Conservation (phyloP, 2,888 invertebrate species). For the Drosophila paucipuncta region DNA sequence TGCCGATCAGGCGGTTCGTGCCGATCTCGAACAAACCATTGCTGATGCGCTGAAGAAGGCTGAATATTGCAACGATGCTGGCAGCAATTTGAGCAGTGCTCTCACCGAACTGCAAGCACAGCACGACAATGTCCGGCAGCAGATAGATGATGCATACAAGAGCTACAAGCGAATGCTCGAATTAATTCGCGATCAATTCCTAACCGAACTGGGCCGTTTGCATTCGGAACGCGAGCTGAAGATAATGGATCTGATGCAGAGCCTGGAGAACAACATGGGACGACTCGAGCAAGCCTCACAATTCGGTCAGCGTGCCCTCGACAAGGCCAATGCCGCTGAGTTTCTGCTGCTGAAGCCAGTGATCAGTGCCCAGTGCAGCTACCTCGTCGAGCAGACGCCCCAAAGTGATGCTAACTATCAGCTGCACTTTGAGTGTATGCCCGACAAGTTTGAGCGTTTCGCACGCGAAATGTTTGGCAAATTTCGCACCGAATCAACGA, state of each 20-base stretch:
- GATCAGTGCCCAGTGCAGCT: constrained; percentile 91
- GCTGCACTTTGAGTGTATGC: constrained; percentile 93
- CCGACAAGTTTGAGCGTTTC: constrained; percentile 91
- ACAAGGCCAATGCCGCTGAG: constrained; percentile 94
- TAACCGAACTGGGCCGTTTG: constrained; percentile 90
- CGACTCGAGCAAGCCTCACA: constrained; percentile 94
- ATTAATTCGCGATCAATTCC: constrained; percentile 91
- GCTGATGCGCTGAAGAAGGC: constrained; percentile 90
- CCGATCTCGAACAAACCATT: constrained; percentile 91
- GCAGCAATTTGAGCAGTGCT: constrained; percentile 91
- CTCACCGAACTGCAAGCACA: constrained; percentile 94
- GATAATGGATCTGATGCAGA: constrained; percentile 95
- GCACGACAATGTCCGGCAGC: constrained; percentile 93
- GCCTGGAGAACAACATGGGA: constrained; percentile 93
- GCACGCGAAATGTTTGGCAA: constrained; percentile 90
- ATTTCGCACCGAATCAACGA: constrained; percentile 88
- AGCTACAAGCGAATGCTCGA: constrained; percentile 93
- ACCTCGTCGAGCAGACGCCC: constrained; percentile 92
- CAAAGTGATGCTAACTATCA: constrained; percentile 92
- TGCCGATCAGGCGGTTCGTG: constrained; percentile 91
- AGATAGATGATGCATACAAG: constrained; percentile 92
- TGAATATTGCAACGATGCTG: constrained; percentile 91
- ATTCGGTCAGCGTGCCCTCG: constrained; percentile 92
- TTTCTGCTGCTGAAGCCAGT: constrained; percentile 93
- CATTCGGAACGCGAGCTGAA: constrained; percentile 94